Evolutionary conservation across 2,888 invertebrate genomes (phyloP).

Genomic region (Polyommatus icarus): DNA sequence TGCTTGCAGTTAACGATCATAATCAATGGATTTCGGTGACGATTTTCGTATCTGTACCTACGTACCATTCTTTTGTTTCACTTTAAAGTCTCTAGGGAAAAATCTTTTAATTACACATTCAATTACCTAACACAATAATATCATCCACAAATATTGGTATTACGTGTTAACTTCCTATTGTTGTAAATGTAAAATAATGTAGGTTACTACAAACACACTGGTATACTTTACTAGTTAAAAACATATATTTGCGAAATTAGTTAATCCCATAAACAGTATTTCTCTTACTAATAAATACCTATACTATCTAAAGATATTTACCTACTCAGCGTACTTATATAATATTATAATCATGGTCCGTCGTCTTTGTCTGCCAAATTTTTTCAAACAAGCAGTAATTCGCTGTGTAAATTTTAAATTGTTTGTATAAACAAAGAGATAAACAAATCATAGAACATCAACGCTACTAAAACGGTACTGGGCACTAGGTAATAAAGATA

Average conservation of each 20-base stretch:
- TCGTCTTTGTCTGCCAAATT: too few species aligned
- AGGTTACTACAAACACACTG: not conserved
- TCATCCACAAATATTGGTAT: not conserved
- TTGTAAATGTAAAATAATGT: not conserved
- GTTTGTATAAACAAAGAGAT: too few species aligned
- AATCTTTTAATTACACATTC: not conserved
- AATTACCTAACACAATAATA: not conserved
- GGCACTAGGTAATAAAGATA: not conserved
- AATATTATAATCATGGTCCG: too few species aligned
- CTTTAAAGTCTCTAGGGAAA: not conserved
- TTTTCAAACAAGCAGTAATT: too few species aligned
- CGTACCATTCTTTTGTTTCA: not conserved
- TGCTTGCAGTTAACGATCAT: slow-evolving; percentile 45
- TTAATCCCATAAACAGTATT: not conserved
- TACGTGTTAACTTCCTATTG: not conserved
- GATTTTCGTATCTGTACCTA: not conserved
- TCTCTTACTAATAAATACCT: too few species aligned
- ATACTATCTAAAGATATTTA: too few species aligned
- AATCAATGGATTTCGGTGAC: slow-evolving; percentile 32
- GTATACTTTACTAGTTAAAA: too few species aligned
- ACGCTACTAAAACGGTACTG: too few species aligned
- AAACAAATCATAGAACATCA: too few species aligned
- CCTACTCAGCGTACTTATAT: too few species aligned
- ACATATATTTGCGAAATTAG: not conserved
- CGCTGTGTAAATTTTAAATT: too few species aligned